These are phyloP conservation scores for Pyrgilauda ruficollis DNA, from an alignment of 2,113 vertebrate genomes.

Conservation along the genomic window DNA sequence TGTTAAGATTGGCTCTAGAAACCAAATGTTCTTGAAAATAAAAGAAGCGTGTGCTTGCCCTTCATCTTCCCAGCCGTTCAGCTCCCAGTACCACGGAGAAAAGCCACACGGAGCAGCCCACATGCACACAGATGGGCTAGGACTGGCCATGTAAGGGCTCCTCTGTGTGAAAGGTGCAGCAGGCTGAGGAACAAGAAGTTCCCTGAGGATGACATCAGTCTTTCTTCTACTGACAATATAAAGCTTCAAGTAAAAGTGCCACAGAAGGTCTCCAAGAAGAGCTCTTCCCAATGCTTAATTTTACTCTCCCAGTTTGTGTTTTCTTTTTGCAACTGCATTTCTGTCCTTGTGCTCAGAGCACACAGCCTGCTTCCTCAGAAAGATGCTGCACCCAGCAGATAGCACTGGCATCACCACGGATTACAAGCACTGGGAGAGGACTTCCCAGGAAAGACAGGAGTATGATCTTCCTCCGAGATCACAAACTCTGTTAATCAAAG, in stretches of 20 bases:
- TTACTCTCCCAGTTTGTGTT: background rate
- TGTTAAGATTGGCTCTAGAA: slow-evolving; percentile 29
- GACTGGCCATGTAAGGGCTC: fast-evolving
- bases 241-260: background rate
- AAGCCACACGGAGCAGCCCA: background rate
- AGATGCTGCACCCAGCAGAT: background rate
- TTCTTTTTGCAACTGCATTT: background rate
- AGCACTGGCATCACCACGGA: fast-evolving
- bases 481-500: background rate
- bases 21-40: slow-evolving; percentile 17
- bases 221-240: background rate
- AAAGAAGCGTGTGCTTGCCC: background rate
- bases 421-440: background rate
- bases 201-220: background rate
- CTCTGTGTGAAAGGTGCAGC: background rate
- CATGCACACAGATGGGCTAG: background rate
- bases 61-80: background rate
- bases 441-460: background rate
- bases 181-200: background rate
- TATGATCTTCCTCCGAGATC: background rate
- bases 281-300: background rate
- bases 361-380: background rate
- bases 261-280: background rate
- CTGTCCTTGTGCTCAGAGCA: background rate
- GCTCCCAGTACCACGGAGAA: background rate